Base-by-base conservation (phyloP, 2,888 invertebrate genomes). In the Ophonus ardosiacus region DNA sequence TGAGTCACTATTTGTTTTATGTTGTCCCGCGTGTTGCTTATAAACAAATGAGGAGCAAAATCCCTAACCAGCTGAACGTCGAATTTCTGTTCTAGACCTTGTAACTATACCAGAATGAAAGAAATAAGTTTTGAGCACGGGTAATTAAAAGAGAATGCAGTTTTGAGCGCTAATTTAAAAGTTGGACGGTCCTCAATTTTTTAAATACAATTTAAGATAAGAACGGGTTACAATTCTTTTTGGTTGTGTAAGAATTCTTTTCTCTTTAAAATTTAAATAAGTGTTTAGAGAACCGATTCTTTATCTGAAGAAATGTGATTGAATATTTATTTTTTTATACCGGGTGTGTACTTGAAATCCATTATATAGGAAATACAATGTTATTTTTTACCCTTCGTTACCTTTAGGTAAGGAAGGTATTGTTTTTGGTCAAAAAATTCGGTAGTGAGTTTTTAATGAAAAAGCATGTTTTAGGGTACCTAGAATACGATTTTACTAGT, bases 21-120 rank as follows among this genome's bases (percentile, higher is more conserved):
- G 13, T 63, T 63, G 5, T 10, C 7, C 17, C 18, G 43, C 43
- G 71, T 74, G 43, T 74, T 18, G 0, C 17, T 43, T 43, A 15
- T 4, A 17, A 57, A 78, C 78, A 78, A 78, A 78, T 78, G 78
- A 78, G 31, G 57, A 78, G 78, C 57, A 59, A 56, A 78, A 78
- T 18, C 17, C 15, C n/a, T 31, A 31, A 31, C 17, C 10, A 68
- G 43, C 38, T 40, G 40, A 68, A 68, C 51, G 71, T 74, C 71
- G 71, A 74, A 74, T 74, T 74, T 74, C 51, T 43, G 71, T n/a
- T 43, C 43, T 31, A 78, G 78, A 78, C 78, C 78, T 78, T 78
- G 78, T 57, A 59, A 78, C 57, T 71, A 71, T 24, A 56, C 24
- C 21, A 78, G 57, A 78, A 78, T 57, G 21, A 57, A 74, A 18